phyloP scores from a whole-genome alignment of 2,113 vertebrate species.

The Neodon shergylaensis region DNA sequence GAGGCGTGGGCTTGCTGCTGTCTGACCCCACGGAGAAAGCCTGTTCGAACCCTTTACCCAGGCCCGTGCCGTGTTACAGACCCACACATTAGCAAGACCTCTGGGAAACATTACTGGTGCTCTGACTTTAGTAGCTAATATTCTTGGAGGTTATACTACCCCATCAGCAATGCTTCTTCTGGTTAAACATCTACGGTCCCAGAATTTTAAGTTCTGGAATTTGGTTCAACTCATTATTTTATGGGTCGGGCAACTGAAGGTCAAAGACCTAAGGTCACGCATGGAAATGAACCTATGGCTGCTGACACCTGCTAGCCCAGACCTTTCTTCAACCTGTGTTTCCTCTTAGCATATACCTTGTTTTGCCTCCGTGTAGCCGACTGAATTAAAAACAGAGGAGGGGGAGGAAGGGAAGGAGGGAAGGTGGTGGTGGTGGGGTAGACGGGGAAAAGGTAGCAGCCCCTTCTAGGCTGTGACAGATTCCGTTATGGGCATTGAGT shows the following conservation, averaged over 20 bases:
- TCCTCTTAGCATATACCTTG: neutral
- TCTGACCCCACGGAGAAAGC: neutral
- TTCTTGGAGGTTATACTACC: neutral
- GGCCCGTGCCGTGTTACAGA: neutral
- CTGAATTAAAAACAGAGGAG: neutral
- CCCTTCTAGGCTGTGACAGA: constrained; percentile 31
- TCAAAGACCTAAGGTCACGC: neutral
- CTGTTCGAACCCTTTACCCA: rapidly evolving
- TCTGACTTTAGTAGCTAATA: neutral
- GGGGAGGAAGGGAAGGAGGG: neutral
- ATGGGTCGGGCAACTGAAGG: neutral
- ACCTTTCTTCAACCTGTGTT: neutral
- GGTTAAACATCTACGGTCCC: neutral
- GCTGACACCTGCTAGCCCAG: neutral
- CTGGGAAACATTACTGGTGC: neutral
- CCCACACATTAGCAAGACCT: neutral
- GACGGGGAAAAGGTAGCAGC: neutral
- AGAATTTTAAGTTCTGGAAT: neutral
- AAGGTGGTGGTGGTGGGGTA: rapidly evolving
- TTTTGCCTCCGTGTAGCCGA: neutral
- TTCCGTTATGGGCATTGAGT: constrained; percentile 42
- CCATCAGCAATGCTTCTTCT: neutral
- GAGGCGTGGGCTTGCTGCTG: neutral
- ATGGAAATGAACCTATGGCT: neutral
- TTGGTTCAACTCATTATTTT: neutral